Evolutionary conservation across 2,113 vertebrate species (phyloP).

Genomic region (Coturnix japonica): DNA sequence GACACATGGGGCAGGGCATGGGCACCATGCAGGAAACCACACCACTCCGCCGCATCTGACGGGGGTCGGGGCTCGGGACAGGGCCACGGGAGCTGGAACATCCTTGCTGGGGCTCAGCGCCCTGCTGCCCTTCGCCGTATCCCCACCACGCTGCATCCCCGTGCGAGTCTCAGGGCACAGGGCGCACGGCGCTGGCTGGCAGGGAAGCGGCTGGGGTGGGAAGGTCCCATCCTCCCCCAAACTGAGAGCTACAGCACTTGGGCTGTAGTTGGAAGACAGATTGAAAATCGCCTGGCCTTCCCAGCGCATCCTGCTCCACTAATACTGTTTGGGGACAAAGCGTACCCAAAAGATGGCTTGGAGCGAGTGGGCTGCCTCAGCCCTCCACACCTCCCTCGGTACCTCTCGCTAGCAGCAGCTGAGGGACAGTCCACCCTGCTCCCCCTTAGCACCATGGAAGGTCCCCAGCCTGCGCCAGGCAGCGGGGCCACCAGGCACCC

Average conservation of each 20-base stretch:
- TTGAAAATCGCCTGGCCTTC: neutral
- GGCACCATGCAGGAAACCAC: conserved; percentile 68
- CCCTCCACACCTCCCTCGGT: conserved; percentile 10
- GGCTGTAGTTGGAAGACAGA: conserved; percentile 63
- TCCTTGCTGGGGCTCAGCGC: conserved; percentile 36
- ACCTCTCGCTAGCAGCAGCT: conserved; percentile 27
- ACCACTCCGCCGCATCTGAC: neutral
- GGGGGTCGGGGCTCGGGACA: neutral
- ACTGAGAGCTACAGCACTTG: neutral
- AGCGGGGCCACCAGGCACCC: neutral
- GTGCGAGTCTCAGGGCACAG: neutral
- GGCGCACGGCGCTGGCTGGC: neutral
- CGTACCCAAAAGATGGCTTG: neutral
- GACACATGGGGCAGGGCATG: conserved; percentile 45
- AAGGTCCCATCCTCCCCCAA: neutral
- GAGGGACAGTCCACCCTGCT: neutral
- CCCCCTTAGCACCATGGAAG: conserved; percentile 47
- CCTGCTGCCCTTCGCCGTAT: neutral
- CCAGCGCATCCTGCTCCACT: conserved; percentile 35
- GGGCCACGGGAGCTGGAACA: conserved; percentile 53
- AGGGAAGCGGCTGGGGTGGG: neutral
- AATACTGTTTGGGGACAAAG: conserved; percentile 39
- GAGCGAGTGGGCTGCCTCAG: conserved; percentile 4
- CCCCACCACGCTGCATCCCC: neutral
- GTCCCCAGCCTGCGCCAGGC: neutral